Percentiles rank a stretch among this genome's conserved stretches.
These are phyloP conservation scores for Phrynocephalus forsythii DNA, from an alignment of 2,797 vertebrate genomes.

Conservation along the genomic window DNA sequence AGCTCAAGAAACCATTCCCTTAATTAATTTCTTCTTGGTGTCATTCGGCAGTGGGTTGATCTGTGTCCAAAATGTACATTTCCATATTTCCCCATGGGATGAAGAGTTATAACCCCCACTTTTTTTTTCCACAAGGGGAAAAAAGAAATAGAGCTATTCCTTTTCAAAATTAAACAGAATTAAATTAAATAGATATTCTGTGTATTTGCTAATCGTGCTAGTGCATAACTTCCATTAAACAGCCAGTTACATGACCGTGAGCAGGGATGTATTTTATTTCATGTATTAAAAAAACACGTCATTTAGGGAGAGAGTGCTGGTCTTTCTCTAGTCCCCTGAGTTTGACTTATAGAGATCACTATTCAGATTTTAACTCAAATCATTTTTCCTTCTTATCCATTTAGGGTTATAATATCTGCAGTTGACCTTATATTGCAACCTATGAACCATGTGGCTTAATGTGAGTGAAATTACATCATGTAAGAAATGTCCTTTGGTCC, in stretches of 20 bases:
- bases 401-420: constrained; percentile 62
- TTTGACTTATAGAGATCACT: constrained; percentile 53
- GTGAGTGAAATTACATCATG: constrained; percentile 74
- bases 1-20: constrained; percentile 58
- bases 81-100: constrained; percentile 66
- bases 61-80: constrained; percentile 72
- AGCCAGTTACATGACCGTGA: constrained; percentile 47
- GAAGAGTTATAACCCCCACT: constrained; percentile 59
- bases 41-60: constrained; percentile 65
- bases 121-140: constrained; percentile 19
- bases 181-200: constrained; percentile 47
- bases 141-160: constrained; percentile 43
- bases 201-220: constrained; percentile 36
- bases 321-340: constrained; percentile 39
- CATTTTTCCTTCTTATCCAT: constrained; percentile 63
- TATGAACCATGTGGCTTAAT: constrained; percentile 67
- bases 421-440: constrained; percentile 70
- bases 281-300: constrained; percentile 28
- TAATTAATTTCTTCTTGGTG: constrained; percentile 66
- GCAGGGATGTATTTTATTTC: constrained; percentile 28
- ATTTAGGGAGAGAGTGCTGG: constrained; percentile 24
- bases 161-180: constrained; percentile 56
- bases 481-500: constrained; percentile 71
- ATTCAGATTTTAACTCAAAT: constrained; percentile 73
- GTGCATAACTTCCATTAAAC: constrained; percentile 59